Percentiles rank a stretch among this genome's conserved stretches.
These are phyloP conservation scores for Gorilla gorilla DNA, from an alignment of 2,113 vertebrate genomes.

Conservation along the genomic window DNA sequence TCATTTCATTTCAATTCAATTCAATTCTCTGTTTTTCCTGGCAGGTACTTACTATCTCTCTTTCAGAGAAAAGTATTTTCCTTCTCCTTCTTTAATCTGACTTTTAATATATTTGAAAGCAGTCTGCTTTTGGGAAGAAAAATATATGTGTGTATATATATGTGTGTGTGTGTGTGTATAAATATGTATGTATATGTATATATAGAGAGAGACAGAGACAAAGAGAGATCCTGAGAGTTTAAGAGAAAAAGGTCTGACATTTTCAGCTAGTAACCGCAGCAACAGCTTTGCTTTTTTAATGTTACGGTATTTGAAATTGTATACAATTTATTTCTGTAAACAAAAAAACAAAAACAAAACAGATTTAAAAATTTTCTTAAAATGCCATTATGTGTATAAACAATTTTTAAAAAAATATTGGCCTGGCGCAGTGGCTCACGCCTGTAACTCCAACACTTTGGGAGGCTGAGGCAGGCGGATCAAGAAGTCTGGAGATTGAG, in stretches of 20 bases:
- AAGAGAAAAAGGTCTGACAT: neutral
- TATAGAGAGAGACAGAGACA: neutral
- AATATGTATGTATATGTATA: neutral
- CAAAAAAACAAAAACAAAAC: neutral
- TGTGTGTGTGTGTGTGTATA: neutral
- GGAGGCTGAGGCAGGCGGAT: too few species aligned
- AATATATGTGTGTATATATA: neutral
- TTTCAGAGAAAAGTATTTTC: neutral
- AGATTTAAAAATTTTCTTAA: neutral
- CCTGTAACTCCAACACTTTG: too few species aligned
- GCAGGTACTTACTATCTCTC: neutral
- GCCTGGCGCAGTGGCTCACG: too few species aligned
- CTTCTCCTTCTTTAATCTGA: neutral
- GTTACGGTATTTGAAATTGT: neutral
- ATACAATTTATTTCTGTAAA: neutral
- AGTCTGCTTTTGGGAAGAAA: neutral
- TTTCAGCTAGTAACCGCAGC: neutral
- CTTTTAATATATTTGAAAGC: neutral
- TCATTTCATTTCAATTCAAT: neutral
- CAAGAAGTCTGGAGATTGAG: too few species aligned
- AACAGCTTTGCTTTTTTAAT: neutral
- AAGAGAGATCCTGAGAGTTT: neutral
- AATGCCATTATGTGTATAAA: neutral
- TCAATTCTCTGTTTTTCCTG: neutral
- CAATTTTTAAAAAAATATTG: too few species aligned